Evolutionary conservation across 64 coral and sea anemone species (phyloP), one percentile per base, ranked within the genome.

Genomic region (Hydrozoanthus tunicans): DNA sequence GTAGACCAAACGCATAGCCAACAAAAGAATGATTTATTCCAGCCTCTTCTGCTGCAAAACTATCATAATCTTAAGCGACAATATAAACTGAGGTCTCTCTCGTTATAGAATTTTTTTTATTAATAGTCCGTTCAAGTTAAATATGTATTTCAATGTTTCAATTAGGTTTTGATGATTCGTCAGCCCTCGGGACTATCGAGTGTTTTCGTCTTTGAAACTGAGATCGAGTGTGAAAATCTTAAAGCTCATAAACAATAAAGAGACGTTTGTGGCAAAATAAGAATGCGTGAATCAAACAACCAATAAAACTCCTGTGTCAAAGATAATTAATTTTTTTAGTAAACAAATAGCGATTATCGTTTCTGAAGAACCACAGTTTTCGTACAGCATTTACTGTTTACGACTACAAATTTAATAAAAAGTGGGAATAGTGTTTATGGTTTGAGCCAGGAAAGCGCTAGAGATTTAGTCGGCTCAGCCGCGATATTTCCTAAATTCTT

Each of bases 281-380:
- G 83, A 71, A 73, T 73, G 66, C 54, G 53, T 32, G 83, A 86
- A 73, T 15, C 60, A 83, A 83, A 83, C 67, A 58, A 74, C 25
- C 68, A 75, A 88, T 88, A 88, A 88, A 88, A 73, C 84, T 72
- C 56, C n/a, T 88, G 20, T 73, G 69, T 88, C 68, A 74, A 12
- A 58, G 56, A 61, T 88, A 11, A 88, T 88, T 88, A 88, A 88
- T 74, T 32, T 81, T 57, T 27, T 80, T 43, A 43, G 84, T 54
- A 88, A 88, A 88, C 84, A 88, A 74, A 88, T 69, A 75, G 51
- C 84, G 74, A 88, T 88, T 88, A 88, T 74, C 70, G 68, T 86
- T 82, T 60, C 20, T 59, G 83, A 26, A 24, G 20, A 74, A 6
- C 70, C 26, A 72, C 53, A 88, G 32, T 67, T 70, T 4, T 11